Evolutionary conservation across 1,140 invertebrate genomes (phyloP).

Genomic region (Lasioglossum baleicum): DNA sequence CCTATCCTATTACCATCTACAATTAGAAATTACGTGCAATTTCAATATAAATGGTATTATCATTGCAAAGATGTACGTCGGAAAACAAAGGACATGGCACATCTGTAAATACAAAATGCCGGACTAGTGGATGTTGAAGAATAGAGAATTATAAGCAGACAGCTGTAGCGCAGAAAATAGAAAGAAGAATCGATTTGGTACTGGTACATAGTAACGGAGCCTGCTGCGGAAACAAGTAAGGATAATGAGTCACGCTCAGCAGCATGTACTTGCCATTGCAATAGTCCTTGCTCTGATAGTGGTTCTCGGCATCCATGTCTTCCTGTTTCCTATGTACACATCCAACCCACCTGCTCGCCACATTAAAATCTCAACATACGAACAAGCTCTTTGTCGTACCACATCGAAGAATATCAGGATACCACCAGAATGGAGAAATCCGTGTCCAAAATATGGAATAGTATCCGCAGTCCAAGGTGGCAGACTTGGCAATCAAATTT

Average conservation of each 20-base stretch:
- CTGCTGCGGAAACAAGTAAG: conserved; percentile 32
- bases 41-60: conserved; percentile 60
- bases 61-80: conserved; percentile 74
- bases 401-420: conserved; percentile 76
- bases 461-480: conserved; percentile 82
- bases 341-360: conserved; percentile 72
- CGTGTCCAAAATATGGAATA: conserved; percentile 81
- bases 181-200: conserved; percentile 38
- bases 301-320: conserved; percentile 82
- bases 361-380: conserved; percentile 78
- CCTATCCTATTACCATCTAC: conserved; percentile 1
- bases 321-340: conserved; percentile 83
- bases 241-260: conserved; percentile 79
- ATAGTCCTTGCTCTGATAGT: conserved; percentile 82
- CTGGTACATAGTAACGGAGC: conserved; percentile 43
- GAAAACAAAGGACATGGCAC: conserved; percentile 75
- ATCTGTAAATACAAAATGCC: conserved; percentile 76
- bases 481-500: conserved; percentile 84
- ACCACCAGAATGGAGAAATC: conserved; percentile 69
- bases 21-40: conserved; percentile 14
- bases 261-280: conserved; percentile 82
- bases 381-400: conserved; percentile 80
- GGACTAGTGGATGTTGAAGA: conserved; percentile 68
- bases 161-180: conserved; percentile 47
- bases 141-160: conserved; percentile 51